Percentiles rank a stretch among this genome's conserved stretches.
Conservation (phyloP, 2,797 vertebrate species). For the Erpetoichthys calabaricus region DNA sequence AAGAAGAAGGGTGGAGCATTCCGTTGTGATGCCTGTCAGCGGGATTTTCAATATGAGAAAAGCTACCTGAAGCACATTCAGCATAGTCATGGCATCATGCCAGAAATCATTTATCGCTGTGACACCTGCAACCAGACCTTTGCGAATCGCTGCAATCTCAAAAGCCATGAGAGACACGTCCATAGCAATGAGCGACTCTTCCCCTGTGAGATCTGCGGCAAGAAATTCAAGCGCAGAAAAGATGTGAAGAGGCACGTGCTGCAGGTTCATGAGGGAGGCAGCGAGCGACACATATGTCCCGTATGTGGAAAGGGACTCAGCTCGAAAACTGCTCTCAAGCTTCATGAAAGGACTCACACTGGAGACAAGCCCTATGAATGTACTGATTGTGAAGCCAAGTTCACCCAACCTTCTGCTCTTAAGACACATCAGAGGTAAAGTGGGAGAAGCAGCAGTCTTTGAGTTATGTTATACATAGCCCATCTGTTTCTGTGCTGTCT, state of each 20-base stretch:
- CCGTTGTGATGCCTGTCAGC: conserved; percentile 66
- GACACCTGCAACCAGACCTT: conserved; percentile 82
- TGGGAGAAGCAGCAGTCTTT: too few relatives aligned
- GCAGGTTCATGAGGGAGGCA: conserved; percentile 85
- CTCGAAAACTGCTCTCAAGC: conserved; percentile 75
- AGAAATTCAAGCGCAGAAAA: conserved; percentile 93
- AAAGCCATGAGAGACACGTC: conserved; percentile 88
- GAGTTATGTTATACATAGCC: too few relatives aligned
- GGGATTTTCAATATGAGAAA: conserved; percentile 85
- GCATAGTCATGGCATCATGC: conserved; percentile 67
- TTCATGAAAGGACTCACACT: conserved; percentile 85
- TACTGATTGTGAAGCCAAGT: conserved; percentile 67
- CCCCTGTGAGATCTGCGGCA: conserved; percentile 69
- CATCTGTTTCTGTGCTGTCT: too few relatives aligned
- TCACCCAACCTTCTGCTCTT: conserved; percentile 88
- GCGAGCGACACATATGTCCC: conserved; percentile 60
- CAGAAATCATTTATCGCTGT: conserved; percentile 66
- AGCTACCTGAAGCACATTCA: conserved; percentile 81
- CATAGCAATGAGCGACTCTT: conserved; percentile 83
- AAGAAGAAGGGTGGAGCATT: conserved; percentile 40
- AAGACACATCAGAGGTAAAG: conserved; percentile 87
- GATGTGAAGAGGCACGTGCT: conserved; percentile 76
- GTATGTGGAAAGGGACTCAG: conserved; percentile 84
- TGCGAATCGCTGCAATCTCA: conserved; percentile 87
- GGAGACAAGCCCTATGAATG: conserved; percentile 80